Evolutionary conservation across 2,888 invertebrate species (phyloP).

Genomic region (Horisme vitalbata): DNA sequence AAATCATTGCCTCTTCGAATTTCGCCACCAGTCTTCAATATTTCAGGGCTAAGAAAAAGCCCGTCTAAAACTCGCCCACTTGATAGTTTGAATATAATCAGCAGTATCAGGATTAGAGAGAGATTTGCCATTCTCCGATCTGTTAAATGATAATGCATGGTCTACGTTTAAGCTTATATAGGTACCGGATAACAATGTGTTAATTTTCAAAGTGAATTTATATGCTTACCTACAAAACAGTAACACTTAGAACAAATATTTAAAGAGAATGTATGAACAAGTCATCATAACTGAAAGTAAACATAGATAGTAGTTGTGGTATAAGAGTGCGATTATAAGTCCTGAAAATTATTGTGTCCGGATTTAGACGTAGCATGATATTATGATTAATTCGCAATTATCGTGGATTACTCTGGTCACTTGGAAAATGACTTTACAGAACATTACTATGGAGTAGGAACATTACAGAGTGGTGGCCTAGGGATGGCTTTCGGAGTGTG

Average conservation of each 20-base stretch:
- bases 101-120: slow-evolving; percentile 41
- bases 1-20: slow-evolving; percentile 57
- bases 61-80: slow-evolving; percentile 47
- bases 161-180: slow-evolving; percentile 14
- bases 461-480: too few relatives aligned
- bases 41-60: slow-evolving; percentile 56
- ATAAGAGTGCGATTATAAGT: too few relatives aligned
- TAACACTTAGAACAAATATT: slow-evolving; percentile 26
- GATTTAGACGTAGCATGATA: too few relatives aligned
- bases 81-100: slow-evolving; percentile 39
- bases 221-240: neutral
- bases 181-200: slow-evolving; percentile 29
- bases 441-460: too few relatives aligned
- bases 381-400: too few relatives aligned
- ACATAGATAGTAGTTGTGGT: slow-evolving; percentile 1
- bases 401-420: too few relatives aligned
- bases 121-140: slow-evolving; percentile 52
- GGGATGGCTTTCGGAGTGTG: too few relatives aligned
- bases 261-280: slow-evolving; percentile 10
- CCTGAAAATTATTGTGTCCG: too few relatives aligned
- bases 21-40: slow-evolving; percentile 50
- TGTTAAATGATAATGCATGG: slow-evolving; percentile 27
- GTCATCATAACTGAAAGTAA: slow-evolving; percentile 2
- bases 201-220: slow-evolving; percentile 34
- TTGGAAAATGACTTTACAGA: too few relatives aligned